These are phyloP conservation scores for Scomber colias DNA, from an alignment of 2,113 vertebrate species.

Conservation along the genomic window DNA sequence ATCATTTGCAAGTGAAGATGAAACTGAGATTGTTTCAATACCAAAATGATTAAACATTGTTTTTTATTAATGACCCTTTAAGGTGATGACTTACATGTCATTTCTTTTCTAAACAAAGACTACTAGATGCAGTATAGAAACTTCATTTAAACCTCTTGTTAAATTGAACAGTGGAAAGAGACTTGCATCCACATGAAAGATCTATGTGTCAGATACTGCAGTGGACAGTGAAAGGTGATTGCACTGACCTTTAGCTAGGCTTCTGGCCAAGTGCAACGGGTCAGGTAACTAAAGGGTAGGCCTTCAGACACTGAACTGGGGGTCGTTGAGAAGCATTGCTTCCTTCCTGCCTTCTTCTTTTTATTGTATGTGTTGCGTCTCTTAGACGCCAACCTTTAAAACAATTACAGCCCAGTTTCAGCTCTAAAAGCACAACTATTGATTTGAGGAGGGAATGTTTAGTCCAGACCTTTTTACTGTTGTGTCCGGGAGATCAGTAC, in stretches of 20 bases:
- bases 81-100: background rate
- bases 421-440: conserved; percentile 45
- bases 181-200: background rate
- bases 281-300: conserved; percentile 66
- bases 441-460: conserved; percentile 35
- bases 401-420: conserved; percentile 69
- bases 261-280: conserved; percentile 62
- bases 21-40: background rate
- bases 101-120: background rate
- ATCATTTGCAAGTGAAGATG: conserved; percentile 8
- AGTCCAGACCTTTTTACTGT: conserved; percentile 1
- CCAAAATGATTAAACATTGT: background rate
- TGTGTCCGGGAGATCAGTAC: background rate
- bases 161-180: background rate
- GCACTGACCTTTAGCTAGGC: conserved; percentile 54
- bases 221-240: conserved; percentile 58
- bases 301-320: conserved; percentile 56
- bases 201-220: background rate
- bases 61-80: background rate
- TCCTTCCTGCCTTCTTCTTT: conserved; percentile 68
- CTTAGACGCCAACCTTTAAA: conserved; percentile 72
- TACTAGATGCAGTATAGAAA: background rate
- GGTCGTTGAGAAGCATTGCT: conserved; percentile 68
- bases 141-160: background rate
- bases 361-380: conserved; percentile 61